Conservation (phyloP, 2,797 vertebrate species). For the Allenopithecus nigroviridis region DNA sequence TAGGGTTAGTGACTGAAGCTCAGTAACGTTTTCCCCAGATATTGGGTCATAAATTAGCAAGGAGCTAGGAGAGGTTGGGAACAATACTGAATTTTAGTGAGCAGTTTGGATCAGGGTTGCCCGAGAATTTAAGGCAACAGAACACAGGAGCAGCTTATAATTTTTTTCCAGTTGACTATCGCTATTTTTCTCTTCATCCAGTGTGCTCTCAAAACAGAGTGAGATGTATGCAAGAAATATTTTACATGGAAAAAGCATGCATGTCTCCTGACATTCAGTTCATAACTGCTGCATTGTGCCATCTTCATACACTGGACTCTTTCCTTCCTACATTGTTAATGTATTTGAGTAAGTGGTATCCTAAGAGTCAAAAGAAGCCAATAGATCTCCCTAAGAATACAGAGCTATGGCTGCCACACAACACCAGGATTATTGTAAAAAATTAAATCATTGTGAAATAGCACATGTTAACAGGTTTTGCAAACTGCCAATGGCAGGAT, state of each 20-base stretch:
- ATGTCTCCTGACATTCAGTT: neutral
- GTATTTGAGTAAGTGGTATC: neutral
- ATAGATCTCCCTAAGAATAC: neutral
- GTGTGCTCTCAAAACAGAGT: neutral
- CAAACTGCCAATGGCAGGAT: neutral
- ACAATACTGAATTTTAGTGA: neutral
- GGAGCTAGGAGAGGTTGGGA: neutral
- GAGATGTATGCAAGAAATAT: neutral
- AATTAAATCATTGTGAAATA: neutral
- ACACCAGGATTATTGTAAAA: neutral
- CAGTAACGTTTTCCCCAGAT: conserved; percentile 39
- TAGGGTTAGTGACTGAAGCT: neutral
- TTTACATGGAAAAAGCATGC: neutral
- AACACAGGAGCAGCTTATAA: neutral
- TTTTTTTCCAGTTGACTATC: neutral
- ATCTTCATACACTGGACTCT: neutral
- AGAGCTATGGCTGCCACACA: neutral
- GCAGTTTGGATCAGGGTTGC: neutral
- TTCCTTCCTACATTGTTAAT: neutral
- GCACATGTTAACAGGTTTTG: neutral
- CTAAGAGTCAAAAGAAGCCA: neutral
- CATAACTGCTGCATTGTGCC: neutral
- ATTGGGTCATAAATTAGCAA: neutral
- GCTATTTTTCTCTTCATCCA: neutral
- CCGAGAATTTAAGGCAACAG: neutral